These are phyloP conservation scores for Andricus quercusramuli DNA, from an alignment of 2,888 invertebrate genomes.

Conservation along the genomic window DNA sequence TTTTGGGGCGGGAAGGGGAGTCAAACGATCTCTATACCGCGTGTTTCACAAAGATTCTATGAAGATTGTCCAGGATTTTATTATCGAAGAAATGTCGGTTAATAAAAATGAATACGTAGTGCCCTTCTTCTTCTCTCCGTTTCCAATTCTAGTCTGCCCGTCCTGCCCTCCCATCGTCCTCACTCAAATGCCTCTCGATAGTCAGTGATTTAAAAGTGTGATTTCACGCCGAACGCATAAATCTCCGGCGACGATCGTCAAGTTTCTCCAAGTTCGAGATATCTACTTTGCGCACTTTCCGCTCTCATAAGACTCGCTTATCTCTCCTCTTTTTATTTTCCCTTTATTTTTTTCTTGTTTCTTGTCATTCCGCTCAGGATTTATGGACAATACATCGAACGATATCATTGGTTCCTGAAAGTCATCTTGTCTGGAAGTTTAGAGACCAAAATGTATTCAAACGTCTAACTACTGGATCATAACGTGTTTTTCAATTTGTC, in stretches of 20 bases:
- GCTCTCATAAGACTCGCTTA: conserved; percentile 42
- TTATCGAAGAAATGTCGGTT: conserved; percentile 78
- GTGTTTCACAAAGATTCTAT: conserved; percentile 79
- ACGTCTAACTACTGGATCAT: not conserved
- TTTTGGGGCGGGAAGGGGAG: conserved; percentile 59
- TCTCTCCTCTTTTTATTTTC: conserved; percentile 31
- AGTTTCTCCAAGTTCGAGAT: conserved; percentile 56
- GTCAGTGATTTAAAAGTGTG: conserved; percentile 70
- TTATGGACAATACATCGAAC: not conserved
- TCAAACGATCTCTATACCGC: conserved; percentile 74
- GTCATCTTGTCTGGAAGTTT: not conserved
- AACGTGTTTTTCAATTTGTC: not conserved
- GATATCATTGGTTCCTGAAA: not conserved
- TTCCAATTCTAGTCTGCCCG: conserved; percentile 13
- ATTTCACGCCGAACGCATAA: conserved; percentile 66
- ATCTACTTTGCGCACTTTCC: conserved; percentile 42
- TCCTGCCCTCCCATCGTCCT: conserved; percentile 45
- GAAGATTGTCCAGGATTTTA: conserved; percentile 78
- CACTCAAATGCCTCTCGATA: conserved; percentile 49
- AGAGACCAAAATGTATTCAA: not conserved
- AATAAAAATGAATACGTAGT: conserved; percentile 77
- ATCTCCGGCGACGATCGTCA: conserved; percentile 56
- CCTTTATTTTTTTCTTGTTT: not conserved
- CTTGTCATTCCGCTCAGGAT: not conserved
- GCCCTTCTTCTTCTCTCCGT: conserved; percentile 43